phyloP scores from a whole-genome alignment of 1,140 invertebrate species.

The Hyphantria cunea region DNA sequence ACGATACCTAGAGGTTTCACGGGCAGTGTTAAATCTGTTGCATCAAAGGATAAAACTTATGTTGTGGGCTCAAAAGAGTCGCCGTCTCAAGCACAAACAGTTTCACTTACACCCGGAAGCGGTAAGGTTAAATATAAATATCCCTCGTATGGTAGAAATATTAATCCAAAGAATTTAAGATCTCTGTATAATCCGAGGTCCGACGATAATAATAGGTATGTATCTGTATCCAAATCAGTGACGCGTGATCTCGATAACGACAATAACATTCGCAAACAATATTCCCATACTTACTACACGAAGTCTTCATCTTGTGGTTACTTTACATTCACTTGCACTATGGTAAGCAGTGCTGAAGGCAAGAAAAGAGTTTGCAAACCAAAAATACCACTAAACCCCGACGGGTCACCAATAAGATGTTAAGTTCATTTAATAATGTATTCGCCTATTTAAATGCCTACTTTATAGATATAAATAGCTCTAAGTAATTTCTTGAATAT shows the following conservation, averaged over 20 bases:
- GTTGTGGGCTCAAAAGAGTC: constrained; percentile 81
- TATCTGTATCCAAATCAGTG: constrained; percentile 89
- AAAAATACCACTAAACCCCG: constrained; percentile 81
- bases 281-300: constrained; percentile 90
- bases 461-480: neutral
- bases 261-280: constrained; percentile 84
- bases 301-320: constrained; percentile 93
- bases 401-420: constrained; percentile 76
- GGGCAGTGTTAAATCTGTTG: constrained; percentile 84
- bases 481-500: too few species aligned
- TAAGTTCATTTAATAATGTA: constrained; percentile 34
- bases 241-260: constrained; percentile 85
- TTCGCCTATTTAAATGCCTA: constrained; percentile 7
- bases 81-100: constrained; percentile 85
- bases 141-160: constrained; percentile 63
- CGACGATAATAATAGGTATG: constrained; percentile 81
- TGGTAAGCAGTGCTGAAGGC: constrained; percentile 88
- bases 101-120: constrained; percentile 82
- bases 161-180: constrained; percentile 70
- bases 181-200: constrained; percentile 58
- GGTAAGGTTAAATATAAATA: constrained; percentile 79
- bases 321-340: constrained; percentile 91
- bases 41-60: constrained; percentile 82
- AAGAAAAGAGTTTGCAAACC: constrained; percentile 91
- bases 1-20: constrained; percentile 86